These are phyloP conservation scores for Notothenia rossii DNA, from an alignment of 2,113 vertebrate species.

Conservation along the genomic window DNA sequence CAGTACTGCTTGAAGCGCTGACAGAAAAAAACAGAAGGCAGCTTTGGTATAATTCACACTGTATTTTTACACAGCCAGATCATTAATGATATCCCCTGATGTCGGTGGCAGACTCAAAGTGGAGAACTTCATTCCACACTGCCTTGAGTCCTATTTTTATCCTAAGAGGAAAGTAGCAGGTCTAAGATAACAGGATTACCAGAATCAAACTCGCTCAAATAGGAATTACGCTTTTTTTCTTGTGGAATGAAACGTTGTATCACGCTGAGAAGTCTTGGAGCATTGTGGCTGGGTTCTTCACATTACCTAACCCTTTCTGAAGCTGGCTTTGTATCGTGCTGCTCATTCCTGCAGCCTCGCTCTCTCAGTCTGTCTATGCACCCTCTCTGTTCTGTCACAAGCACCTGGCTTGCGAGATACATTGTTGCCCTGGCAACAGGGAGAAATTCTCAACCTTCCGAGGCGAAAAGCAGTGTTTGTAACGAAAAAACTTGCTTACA, in stretches of 20 bases:
- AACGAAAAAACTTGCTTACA: conserved; percentile 52
- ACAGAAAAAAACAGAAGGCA: conserved; percentile 58
- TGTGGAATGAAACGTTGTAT: conserved; percentile 58
- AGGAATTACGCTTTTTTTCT: conserved; percentile 64
- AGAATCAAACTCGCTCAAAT: conserved; percentile 62
- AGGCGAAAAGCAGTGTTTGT: conserved; percentile 37
- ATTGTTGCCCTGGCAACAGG: conserved; percentile 80
- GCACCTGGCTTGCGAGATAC: conserved; percentile 66
- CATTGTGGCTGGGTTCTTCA: conserved; percentile 39
- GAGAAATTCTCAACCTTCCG: conserved; percentile 63
- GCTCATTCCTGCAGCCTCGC: conserved; percentile 44
- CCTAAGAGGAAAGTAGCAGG: conserved; percentile 63
- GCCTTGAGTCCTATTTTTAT: conserved; percentile 60
- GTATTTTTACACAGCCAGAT: conserved; percentile 49
- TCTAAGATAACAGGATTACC: conserved; percentile 71
- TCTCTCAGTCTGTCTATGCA: conserved; percentile 47
- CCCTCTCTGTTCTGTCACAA: conserved; percentile 59
- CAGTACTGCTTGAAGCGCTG: conserved; percentile 48
- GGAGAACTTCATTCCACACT: conserved; percentile 38
- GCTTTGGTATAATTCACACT: conserved; percentile 65
- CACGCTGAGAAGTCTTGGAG: conserved; percentile 42
- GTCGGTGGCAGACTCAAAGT: conserved; percentile 55
- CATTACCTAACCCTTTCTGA: conserved; percentile 60
- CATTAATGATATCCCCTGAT: conserved; percentile 54
- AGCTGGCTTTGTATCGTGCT: conserved; percentile 52